phyloP scores from a whole-genome alignment of 2,797 vertebrate species.

The Bovichtus diacanthus region DNA sequence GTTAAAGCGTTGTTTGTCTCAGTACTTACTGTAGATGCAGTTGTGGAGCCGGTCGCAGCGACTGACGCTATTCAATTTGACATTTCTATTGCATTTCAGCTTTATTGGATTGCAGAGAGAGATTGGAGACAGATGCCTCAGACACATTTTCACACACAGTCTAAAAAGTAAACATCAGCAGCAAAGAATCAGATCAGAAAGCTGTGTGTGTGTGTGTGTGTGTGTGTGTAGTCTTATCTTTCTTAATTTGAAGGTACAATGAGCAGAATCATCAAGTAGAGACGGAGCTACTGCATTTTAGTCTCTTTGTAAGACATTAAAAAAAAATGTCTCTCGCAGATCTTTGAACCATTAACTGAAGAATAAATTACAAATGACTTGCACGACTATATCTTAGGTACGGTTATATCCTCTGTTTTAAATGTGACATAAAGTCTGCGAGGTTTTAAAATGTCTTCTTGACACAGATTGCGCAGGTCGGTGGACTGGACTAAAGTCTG shows the following conservation, averaged over 20 bases:
- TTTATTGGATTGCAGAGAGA: constrained; percentile 47
- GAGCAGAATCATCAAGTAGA: constrained; percentile 14
- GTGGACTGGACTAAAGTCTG: background rate
- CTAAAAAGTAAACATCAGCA: constrained; percentile 23
- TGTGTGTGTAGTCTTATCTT: background rate
- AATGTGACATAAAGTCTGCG: background rate
- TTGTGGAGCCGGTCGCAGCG: background rate
- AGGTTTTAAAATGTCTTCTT: background rate
- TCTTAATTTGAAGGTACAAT: constrained; percentile 24
- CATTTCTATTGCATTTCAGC: constrained; percentile 57
- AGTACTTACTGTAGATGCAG: constrained; percentile 32
- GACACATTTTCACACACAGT: constrained; percentile 21
- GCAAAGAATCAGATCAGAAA: constrained; percentile 4
- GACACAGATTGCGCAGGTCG: background rate
- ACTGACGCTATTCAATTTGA: constrained; percentile 49
- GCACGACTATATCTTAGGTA: background rate
- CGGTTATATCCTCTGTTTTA: background rate
- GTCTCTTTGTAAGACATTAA: too few species aligned
- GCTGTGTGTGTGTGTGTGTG: background rate
- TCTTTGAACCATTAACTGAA: background rate
- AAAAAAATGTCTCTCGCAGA: background rate
- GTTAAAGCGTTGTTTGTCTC: constrained; percentile 63
- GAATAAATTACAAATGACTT: too few species aligned
- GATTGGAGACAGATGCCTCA: constrained; percentile 20
- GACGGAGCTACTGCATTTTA: background rate